Conservation (phyloP, 1,140 invertebrate species). For the Panulirus ornatus region DNA sequence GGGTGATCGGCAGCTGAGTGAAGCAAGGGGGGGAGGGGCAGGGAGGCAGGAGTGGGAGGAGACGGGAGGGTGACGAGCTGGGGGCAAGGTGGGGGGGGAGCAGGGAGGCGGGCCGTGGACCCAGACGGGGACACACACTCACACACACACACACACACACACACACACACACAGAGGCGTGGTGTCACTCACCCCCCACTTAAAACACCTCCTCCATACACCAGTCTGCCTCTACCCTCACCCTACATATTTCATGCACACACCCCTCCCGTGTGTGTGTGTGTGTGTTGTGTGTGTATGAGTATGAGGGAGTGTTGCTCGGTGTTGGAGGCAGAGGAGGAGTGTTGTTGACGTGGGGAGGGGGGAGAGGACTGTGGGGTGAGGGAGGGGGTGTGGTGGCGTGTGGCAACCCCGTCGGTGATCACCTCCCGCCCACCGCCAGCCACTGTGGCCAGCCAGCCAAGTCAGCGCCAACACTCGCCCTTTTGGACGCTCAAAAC, state of each 20-base stretch:
- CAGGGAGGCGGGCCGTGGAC: background rate
- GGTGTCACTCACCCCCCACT: conserved; percentile 27
- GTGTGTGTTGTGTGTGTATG: background rate
- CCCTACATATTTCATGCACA: no score
- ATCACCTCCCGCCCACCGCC: conserved; percentile 25
- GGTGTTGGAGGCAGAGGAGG: no score
- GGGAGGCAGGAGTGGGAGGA: background rate
- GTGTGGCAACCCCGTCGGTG: conserved; percentile 28
- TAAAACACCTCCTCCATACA: background rate
- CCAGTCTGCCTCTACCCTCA: background rate
- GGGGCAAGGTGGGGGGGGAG: background rate
- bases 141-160: no score
- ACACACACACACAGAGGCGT: background rate
- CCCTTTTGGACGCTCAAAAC: background rate
- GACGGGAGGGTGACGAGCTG: background rate
- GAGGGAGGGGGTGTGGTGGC: conserved; percentile 15
- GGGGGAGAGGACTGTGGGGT: no score
- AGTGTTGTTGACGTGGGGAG: background rate
- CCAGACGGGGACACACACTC: background rate
- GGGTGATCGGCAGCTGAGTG: conserved; percentile 54
- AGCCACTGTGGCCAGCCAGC: conserved; percentile 2
- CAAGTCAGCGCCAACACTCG: conserved; percentile 19
- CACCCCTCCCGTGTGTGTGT: background rate
- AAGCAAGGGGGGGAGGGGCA: background rate
- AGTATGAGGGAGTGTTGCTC: no score